Evolutionary conservation across 2,888 invertebrate species (phyloP).

Genomic region (Orchesellides sinensis): DNA sequence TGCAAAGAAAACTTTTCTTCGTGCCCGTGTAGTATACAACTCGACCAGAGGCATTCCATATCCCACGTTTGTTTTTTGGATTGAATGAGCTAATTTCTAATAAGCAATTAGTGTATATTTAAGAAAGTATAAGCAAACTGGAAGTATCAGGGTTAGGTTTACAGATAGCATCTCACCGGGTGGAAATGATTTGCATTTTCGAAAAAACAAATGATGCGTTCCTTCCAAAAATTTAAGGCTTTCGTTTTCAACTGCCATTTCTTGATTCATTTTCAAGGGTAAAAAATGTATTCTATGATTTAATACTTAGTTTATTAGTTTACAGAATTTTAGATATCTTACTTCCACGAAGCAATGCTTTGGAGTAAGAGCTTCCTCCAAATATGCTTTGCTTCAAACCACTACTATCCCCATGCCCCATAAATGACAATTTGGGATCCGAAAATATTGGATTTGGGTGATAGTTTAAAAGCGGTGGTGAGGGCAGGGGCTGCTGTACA

Average conservation of each 20-base stretch:
- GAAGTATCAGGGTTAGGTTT: not conserved
- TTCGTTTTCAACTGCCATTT: not conserved
- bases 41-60: constrained; percentile 60
- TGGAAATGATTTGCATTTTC: constrained; percentile 59
- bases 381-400: constrained; percentile 28
- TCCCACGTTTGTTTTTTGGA: constrained; percentile 52
- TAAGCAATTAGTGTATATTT: too few relatives aligned
- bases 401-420: too few relatives aligned
- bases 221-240: constrained; percentile 57
- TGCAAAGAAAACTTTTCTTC: constrained; percentile 17
- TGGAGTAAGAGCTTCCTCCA: constrained; percentile 57
- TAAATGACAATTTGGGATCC: too few relatives aligned
- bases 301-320: too few relatives aligned
- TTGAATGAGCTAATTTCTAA: constrained; percentile 50
- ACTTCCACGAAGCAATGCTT: constrained; percentile 41
- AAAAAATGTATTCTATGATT: too few relatives aligned
- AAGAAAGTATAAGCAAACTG: not conserved
- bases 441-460: too few relatives aligned
- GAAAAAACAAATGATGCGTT: constrained; percentile 57
- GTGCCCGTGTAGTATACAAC: constrained; percentile 63
- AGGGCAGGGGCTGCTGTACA: not conserved
- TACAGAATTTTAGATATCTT: not conserved
- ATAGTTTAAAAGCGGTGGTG: too few relatives aligned
- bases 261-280: not conserved
- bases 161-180: too few relatives aligned